Base-by-base conservation (phyloP, 92 coral and sea anemone genomes). In the Epizoanthus rinbou region DNA sequence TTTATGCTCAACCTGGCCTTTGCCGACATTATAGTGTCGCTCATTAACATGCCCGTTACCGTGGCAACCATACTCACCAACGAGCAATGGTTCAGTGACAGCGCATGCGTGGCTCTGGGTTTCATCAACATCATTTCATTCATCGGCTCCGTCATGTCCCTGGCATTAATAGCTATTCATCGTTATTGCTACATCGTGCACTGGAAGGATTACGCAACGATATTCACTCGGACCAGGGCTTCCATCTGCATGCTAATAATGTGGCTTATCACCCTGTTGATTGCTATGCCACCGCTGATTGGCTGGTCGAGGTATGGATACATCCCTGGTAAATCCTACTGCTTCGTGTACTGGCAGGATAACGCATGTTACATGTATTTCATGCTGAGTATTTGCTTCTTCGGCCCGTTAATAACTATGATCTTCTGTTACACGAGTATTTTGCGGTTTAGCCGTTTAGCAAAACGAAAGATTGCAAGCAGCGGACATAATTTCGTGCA, bases 1-100 rank as follows among this genome's bases (percentile, higher is more conserved):
- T 89, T 89, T 66, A 91, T 89, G 53, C 83, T 91, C 21, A 91
- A 89, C 67, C 82, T 91, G n/a, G 91, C 95, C 1, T 76, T 83
- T 19, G 95, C 95, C 8, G 95, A 91, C 74, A 54, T 91, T 16
- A 57, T 89, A 1, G 95, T 91, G 3, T 66, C 95, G 0, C 74
- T 80, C 64, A 69, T 88, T 7, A 91, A 89, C 74, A 83, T 91
- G 88, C 94, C 94, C 5, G 47, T 91, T 0, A 86, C 94, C 8
- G 81, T 85, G 35, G 90, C 69, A 25, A 86, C 92, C 5, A 87
- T 91, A 45, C 31, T 91, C 2, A 28, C 71, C 13, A 86, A 80
- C 39, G 64, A 64, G 9, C 89, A 92, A 92, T 69, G 82, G 21
- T 76, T 91, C 62, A 92, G 92, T 39, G 59, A 79, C 14, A 63